Base-by-base conservation (phyloP, 2,888 invertebrate genomes). In the Cheilosia pagana region DNA sequence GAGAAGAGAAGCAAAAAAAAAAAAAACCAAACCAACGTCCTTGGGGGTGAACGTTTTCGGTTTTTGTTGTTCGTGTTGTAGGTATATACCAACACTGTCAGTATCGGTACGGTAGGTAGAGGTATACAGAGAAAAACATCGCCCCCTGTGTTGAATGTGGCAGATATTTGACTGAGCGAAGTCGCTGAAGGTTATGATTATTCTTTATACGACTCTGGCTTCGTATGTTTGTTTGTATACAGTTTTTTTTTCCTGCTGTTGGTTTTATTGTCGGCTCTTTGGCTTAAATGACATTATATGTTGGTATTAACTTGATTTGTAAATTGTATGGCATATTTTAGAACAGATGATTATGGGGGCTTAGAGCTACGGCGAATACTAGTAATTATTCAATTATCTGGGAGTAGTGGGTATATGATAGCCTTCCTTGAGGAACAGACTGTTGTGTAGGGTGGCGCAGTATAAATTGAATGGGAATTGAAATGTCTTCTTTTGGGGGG, bases 101-200 rank as follows among this genome's bases (percentile, higher is more conserved):
- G n/a, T n/a, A n/a, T n/a, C n/a, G n/a, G n/a, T n/a, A n/a, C n/a
- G n/a, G n/a, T n/a, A n/a, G n/a, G n/a, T n/a, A n/a, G n/a, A n/a
- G 10, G 45, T 23, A 19, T 65, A 48, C 63, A 75, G 57, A 57
- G 21, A 59, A 43, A 59, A 60, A 48, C 48, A 31, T 12, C 45
- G 50, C 35, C n/a, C 41, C 21, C 31, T 31, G 21, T 53, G 65
- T 68, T 53, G 45, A 67, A 75, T 75, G 60, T 45, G 68, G 67
- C 60, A 68, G 45, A 59, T 45, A 74, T 65, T 65, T 68, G 52
- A 52, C 25, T 31, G 53, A 57, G 76, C 60, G 23, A 60, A 68
- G 76, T 68, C 60, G 68, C 23, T 53, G 76, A 77, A 77, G 77
- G 68, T 77, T 70, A 60, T 63, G 72, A 60, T 60, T 71, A 60